These are phyloP conservation scores for Trypoxylon attenuatum DNA, from an alignment of 2,888 invertebrate species.

Conservation along the genomic window DNA sequence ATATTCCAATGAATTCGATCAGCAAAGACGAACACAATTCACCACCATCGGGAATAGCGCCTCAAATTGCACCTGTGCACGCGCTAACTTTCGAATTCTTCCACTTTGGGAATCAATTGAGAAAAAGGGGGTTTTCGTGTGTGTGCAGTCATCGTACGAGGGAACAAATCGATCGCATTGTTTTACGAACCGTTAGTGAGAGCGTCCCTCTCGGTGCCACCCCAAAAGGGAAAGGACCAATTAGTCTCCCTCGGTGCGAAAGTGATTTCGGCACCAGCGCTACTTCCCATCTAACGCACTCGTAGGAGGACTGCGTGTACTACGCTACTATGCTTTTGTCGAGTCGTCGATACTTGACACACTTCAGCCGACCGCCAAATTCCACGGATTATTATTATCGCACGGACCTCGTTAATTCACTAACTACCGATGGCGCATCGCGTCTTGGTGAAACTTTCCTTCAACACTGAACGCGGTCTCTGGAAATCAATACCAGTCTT, in stretches of 20 bases:
- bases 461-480: background rate
- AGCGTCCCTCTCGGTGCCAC: conserved; percentile 34
- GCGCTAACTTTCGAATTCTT: conserved; percentile 5
- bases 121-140: conserved; percentile 42
- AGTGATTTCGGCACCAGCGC: conserved; percentile 47
- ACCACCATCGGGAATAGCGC: conserved; percentile 43
- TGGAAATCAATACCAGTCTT: background rate
- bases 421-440: too few relatives aligned
- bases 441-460: background rate
- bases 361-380: conserved; percentile 38
- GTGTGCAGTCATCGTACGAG: background rate
- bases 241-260: conserved; percentile 53
- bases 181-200: conserved; percentile 47
- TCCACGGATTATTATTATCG: conserved; percentile 29
- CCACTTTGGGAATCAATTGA: background rate
- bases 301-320: too few relatives aligned
- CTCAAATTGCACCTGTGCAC: conserved; percentile 47
- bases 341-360: conserved; percentile 52
- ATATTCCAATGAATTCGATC: conserved; percentile 47
- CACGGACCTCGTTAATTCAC: too few relatives aligned
- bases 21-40: conserved; percentile 56
- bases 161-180: conserved; percentile 2
- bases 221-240: conserved; percentile 36
- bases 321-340: too few relatives aligned
- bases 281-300: conserved; percentile 37